Evolutionary conservation across 2,797 vertebrate genomes (phyloP).

Genomic region (Euthynnus affinis): DNA sequence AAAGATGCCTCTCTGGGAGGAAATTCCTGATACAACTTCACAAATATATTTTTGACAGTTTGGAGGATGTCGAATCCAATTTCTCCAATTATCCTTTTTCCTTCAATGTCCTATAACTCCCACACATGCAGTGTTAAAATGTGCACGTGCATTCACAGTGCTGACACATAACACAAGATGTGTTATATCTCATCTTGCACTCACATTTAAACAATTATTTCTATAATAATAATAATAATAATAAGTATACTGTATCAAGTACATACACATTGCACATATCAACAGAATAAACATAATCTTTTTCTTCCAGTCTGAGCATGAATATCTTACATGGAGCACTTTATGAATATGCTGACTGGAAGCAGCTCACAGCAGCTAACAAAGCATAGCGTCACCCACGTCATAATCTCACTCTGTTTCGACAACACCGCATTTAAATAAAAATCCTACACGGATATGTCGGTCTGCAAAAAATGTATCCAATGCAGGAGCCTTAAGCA

Average conservation of each 20-base stretch:
- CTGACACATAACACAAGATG: not conserved
- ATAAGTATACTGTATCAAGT: not conserved
- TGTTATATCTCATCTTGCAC: not conserved
- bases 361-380: conserved; percentile 26
- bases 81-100: too few relatives aligned
- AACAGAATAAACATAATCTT: not conserved
- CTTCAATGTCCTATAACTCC: not conserved
- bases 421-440: conserved; percentile 47
- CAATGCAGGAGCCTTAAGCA: conserved; percentile 13
- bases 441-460: conserved; percentile 40
- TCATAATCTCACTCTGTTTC: conserved; percentile 55
- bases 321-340: not conserved
- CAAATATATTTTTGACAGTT: not conserved
- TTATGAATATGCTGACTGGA: not conserved
- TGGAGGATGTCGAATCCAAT: too few relatives aligned
- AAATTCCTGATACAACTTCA: not conserved
- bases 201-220: not conserved
- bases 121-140: not conserved
- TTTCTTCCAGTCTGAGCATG: not conserved
- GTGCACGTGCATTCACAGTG: not conserved
- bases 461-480: conserved; percentile 8
- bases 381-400: conserved; percentile 1
- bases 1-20: not conserved
- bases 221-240: too few relatives aligned
- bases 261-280: not conserved